Evolutionary conservation across 2,888 invertebrate genomes (phyloP).

Genomic region (Caenorhabditis zanzibari): DNA sequence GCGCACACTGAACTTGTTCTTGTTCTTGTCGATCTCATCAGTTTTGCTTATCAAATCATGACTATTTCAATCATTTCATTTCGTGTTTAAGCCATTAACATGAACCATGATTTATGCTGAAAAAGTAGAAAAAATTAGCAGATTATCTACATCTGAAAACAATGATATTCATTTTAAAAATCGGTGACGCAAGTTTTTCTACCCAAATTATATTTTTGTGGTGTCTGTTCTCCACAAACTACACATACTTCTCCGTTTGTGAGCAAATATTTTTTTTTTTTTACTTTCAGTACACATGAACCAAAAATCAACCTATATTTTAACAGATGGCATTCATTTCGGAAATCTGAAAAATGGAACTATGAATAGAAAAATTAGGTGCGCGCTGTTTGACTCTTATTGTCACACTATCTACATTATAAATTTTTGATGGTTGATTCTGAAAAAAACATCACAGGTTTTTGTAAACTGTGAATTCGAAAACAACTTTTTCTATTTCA

Average conservation of each 20-base stretch:
- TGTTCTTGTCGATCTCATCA: conserved; percentile 15
- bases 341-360: background rate
- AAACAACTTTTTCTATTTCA: too few relatives aligned
- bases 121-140: too few relatives aligned
- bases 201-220: conserved; percentile 17
- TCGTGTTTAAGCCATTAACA: background rate
- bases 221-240: conserved; percentile 20
- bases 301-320: background rate
- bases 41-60: conserved; percentile 25
- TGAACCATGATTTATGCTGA: conserved; percentile 29
- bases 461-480: too few relatives aligned
- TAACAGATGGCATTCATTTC: background rate
- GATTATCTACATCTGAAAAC: too few relatives aligned
- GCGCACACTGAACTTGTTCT: conserved; percentile 43
- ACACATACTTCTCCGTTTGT: background rate
- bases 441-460: too few relatives aligned
- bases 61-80: conserved; percentile 11
- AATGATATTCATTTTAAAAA: too few relatives aligned
- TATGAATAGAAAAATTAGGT: too few relatives aligned
- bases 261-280: conserved; percentile 15
- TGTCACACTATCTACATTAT: too few relatives aligned
- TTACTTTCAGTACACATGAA: too few relatives aligned
- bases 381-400: too few relatives aligned
- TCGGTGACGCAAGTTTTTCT: too few relatives aligned
- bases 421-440: too few relatives aligned